A percentile compares a stretch with the other conserved stretches of the same genome.
Conservation (phyloP, 2,113 vertebrate genomes). For the Strix aluco region DNA sequence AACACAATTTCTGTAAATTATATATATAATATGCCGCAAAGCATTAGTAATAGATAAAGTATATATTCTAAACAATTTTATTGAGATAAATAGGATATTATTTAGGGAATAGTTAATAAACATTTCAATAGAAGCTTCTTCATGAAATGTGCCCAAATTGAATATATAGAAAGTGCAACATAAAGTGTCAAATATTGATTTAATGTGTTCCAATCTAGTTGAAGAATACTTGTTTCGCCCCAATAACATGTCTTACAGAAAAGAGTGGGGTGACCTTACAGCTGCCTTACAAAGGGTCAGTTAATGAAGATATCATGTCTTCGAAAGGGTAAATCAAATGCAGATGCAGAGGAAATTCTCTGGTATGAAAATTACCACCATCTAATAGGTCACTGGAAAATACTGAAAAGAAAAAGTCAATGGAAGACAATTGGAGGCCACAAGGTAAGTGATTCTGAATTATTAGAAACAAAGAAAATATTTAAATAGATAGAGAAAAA, state of each 20-base stretch:
- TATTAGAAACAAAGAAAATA: not conserved
- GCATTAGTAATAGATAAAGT: not conserved
- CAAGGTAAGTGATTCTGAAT: not conserved
- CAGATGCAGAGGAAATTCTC: not conserved
- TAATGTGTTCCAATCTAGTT: not conserved
- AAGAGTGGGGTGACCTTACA: not conserved
- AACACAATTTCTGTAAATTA: not conserved
- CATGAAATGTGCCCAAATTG: not conserved
- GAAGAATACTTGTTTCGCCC: not conserved
- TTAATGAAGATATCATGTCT: not conserved
- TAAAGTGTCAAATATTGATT: not conserved
- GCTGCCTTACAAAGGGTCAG: not conserved
- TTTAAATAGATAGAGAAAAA: not conserved
- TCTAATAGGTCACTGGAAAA: not conserved
- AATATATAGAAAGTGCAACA: not conserved
- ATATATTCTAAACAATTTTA: not conserved
- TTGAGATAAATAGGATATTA: not conserved
- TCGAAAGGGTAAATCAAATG: conserved; percentile 6
- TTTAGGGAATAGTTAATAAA: not conserved
- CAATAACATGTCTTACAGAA: not conserved
- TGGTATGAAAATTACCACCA: not conserved
- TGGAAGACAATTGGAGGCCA: not conserved
- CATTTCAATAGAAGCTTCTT: not conserved
- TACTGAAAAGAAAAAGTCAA: not conserved
- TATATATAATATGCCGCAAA: not conserved